Evolutionary conservation across 2,113 vertebrate genomes (phyloP), one percentile per base, ranked within the genome.

Genomic region (Rhinolophus sinicus): DNA sequence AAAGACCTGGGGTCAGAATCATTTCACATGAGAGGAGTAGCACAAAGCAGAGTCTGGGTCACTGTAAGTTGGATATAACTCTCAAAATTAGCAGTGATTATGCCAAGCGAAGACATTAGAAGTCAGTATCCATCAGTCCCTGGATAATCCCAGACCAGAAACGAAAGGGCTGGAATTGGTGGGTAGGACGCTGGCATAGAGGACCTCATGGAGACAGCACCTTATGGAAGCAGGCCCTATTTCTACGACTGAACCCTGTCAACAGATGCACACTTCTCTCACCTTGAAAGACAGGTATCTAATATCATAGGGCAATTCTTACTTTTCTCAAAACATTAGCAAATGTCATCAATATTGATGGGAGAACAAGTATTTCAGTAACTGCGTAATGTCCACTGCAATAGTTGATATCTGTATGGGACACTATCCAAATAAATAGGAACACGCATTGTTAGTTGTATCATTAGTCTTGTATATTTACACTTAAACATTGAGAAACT

Each of bases 151-250:
- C 22, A 85, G 16, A 50, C 62, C 33, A 84, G 22, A 85, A 10
- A 75, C 1, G 26, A 58, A 75, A 81, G 26, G 19, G 8, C 30
- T 77, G 18, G 24, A 28, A n/a, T 54, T 14, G 24, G 19, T n/a
- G 38, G 8, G 8, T n/a, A 18, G 22, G 21, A 19, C 0, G 24
- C 3, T 54, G 13, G 15, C 28, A 70, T 0, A 14, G 44, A 60
- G 22, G 11, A 35, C 14, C 18, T 58, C 8, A 4, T 3, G 5
- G 1, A 6, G 58, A 87, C 1, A 4, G 5, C 13, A 77, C n/a
- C 6, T 67, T 88, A 10, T 12, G 47, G 47, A 91, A 84, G 26
- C 21, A 30, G 18, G 44, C 35, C 16, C 15, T 62, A n/a, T 28
- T 83, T 80, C 82, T 70, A 90, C 28, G 8, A 52, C 18, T 67